Base-by-base conservation (phyloP, 2,888 invertebrate genomes). In the Aphidoletes aphidimyza region DNA sequence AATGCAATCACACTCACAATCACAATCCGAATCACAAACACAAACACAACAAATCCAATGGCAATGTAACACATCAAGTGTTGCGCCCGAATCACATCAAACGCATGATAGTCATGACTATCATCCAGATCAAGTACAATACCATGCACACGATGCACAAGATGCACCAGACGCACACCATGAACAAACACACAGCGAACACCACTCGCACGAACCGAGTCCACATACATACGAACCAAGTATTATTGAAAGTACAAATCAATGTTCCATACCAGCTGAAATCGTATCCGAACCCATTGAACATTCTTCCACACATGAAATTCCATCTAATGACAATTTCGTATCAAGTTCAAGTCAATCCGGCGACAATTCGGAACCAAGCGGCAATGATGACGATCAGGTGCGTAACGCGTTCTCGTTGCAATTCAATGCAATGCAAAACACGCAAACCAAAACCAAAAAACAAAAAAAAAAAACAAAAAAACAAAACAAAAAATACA, bases 21-120 rank as follows among this genome's bases (percentile, higher is more conserved):
- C 26, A 84, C 17, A 45, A 83, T 34, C n/a, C n/a, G n/a, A 69
- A 84, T 14, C 85, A 85, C 69, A 30, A 42, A 81, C 34, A 34
- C 84, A 59, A 39, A 42, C 36, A 83, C 83, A 84, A 45, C 36
- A 84, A 47, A 17, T 81, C 14, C 84, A 85, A n/a, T 85, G 47
- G 30, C 59, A 42, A 6, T 9, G 14, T 14, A 47, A 47, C 3
- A 54, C 54, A 54, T 14, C 5, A 5, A 26, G 22, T 54, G 54
- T 54, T 54, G 47, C 6, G 17, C 47, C 6, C 17, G 47, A 19
- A 39, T 39, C 39, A 5, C 19, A 47, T 47, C 47, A 47, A 54
- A 54, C 14, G 14, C 34, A 69, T 14, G 69, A 34, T 69, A 69
- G 30, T n/a, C 14, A 14, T 30, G 14, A 69, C 11, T 30, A 69